phyloP scores from a whole-genome alignment of 2,888 invertebrate genomes.

The Bugula neritina region DNA sequence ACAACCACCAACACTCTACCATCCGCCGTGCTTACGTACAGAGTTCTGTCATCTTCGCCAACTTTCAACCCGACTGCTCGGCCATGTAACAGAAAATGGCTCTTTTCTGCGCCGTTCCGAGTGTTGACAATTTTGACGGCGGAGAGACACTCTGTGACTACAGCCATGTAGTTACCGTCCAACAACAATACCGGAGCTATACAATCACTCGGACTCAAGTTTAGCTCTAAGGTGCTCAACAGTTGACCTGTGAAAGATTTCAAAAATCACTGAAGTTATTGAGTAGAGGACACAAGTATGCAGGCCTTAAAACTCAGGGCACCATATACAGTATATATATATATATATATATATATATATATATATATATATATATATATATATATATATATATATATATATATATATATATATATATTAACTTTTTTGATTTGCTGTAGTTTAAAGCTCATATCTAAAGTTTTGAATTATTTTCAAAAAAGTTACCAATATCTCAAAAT shows the following conservation, averaged over 20 bases:
- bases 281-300: too few species aligned
- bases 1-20: constrained; percentile 14
- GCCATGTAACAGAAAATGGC: constrained; percentile 22
- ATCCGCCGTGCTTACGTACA: constrained; percentile 17
- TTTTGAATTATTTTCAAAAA: too few species aligned
- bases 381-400: too few species aligned
- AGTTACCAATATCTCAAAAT: too few species aligned
- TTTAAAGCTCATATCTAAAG: too few species aligned
- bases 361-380: too few species aligned
- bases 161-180: constrained; percentile 13
- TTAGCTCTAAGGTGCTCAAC: not conserved
- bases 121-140: not conserved
- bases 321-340: too few species aligned
- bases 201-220: not conserved
- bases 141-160: not conserved
- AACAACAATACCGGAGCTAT: not conserved
- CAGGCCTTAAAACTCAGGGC: too few species aligned
- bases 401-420: too few species aligned
- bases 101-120: not conserved
- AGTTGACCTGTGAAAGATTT: not conserved
- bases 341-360: too few species aligned
- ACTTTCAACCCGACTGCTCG: constrained; percentile 5
- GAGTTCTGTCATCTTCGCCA: constrained; percentile 19
- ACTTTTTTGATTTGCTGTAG: too few species aligned
- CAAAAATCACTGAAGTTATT: too few species aligned